These are phyloP conservation scores for Eupithecia centaureata DNA, from an alignment of 2,888 invertebrate species.

Conservation along the genomic window DNA sequence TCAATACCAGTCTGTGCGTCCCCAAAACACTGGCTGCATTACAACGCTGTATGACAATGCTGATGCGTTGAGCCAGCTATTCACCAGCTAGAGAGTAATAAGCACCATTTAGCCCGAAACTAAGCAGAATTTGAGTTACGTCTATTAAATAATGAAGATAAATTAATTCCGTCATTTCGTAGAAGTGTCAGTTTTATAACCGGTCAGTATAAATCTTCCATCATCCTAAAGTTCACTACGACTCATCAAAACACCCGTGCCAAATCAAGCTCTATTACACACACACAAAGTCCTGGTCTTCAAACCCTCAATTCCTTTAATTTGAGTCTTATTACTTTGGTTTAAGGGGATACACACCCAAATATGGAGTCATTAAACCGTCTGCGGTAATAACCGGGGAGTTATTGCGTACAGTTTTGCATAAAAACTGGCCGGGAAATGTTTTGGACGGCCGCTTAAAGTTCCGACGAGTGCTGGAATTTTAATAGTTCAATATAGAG, in stretches of 20 bases:
- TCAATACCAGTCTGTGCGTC: too few species aligned
- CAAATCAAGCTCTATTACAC: constrained; percentile 40
- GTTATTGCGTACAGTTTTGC: constrained; percentile 74
- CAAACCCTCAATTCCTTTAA: neutral
- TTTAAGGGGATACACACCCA: constrained; percentile 36
- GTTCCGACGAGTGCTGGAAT: constrained; percentile 53
- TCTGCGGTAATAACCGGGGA: constrained; percentile 54
- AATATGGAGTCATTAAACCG: constrained; percentile 63
- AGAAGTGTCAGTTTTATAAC: neutral
- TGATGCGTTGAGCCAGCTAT: too few species aligned
- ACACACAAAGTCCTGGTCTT: neutral
- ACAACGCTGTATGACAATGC: too few species aligned
- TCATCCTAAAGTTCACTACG: neutral
- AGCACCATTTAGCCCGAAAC: too few species aligned
- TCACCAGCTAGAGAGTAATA: too few species aligned
- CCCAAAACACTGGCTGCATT: too few species aligned
- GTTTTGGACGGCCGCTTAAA: constrained; percentile 38
- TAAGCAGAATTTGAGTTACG: too few species aligned
- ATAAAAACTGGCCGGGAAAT: constrained; percentile 58
- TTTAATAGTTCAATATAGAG: constrained; percentile 68
- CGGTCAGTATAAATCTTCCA: neutral
- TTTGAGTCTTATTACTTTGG: constrained; percentile 17
- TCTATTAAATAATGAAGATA: neutral
- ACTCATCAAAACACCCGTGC: neutral
- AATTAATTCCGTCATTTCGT: neutral